Evolutionary conservation across 2,888 invertebrate genomes (phyloP), one percentile per base, ranked within the genome.

Genomic region (Mamestra brassicae): DNA sequence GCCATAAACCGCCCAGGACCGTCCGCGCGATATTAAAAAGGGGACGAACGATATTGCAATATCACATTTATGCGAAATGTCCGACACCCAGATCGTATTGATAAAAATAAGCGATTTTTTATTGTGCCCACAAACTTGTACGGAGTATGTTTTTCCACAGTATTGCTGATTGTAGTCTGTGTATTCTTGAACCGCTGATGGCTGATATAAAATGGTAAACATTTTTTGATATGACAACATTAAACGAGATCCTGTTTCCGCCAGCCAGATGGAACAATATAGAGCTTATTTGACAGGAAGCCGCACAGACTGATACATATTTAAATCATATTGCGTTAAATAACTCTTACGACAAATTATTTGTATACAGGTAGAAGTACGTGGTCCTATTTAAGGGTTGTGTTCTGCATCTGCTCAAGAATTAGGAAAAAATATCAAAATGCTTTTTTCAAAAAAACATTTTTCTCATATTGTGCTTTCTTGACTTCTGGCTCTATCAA

Each of bases 61-160:
- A 96, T 96, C 96, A 96, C 96, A 96, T 96, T 96, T 96, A 96
- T 96, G 95, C 94, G 96, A 96, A 96, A 96, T 96, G 96, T 96
- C 96, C 95, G 91, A 95, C 96, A 95, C 94, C 93, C 95, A 96
- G 96, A 96, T 96, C 95, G 95, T 95, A 96, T 96, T 96, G 96
- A 96, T 96, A 96, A 96, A 96, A 96, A 95, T 96, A 96, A 96
- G 95, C 96, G 94, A 94, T 95, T 96, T 96, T 96, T 96, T 96
- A 96, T 95, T 95, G 94, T 95, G 90, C 90, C 91, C 92, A 91
- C 93, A 93, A 94, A 93, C 90, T 91, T 91, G 90, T 85, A 80
- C 80, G 89, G 84, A 90, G 88, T 90, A 86, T 88, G 86, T 88
- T 90, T 89, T 88, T 88, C 83, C 87, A 88, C 88, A 64, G 77